A percentile compares a stretch with the other conserved stretches of the same genome.
These are phyloP conservation scores for Osmerus mordax DNA, from an alignment of 2,113 vertebrate genomes.

Conservation along the genomic window DNA sequence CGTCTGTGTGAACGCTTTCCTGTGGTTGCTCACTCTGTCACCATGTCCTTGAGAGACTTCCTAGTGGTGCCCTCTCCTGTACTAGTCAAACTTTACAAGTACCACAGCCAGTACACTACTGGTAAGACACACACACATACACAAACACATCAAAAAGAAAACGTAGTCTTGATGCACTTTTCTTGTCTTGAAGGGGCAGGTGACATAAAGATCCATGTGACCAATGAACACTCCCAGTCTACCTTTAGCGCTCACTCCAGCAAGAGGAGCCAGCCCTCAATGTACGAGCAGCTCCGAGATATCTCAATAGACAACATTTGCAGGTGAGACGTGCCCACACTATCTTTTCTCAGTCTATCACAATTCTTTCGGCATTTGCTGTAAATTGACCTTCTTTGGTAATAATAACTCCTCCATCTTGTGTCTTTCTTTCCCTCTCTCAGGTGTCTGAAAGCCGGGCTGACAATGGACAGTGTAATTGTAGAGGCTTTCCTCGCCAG, in stretches of 20 bases:
- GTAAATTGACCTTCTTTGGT: no score
- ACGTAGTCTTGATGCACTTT: neutral
- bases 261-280: constrained; percentile 89
- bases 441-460: constrained; percentile 92
- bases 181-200: constrained; percentile 66
- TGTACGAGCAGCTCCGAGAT: constrained; percentile 98
- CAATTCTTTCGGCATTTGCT: neutral
- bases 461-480: constrained; percentile 89
- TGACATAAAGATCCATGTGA: constrained; percentile 97
- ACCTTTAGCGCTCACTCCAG: constrained; percentile 79
- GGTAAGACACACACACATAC: constrained; percentile 65
- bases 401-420: neutral
- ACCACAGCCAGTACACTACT: constrained; percentile 90
- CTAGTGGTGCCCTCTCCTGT: constrained; percentile 96
- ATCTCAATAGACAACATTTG: constrained; percentile 98
- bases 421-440: neutral
- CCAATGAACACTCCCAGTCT: constrained; percentile 91
- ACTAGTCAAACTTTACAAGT: constrained; percentile 96
- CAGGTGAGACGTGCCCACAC: constrained; percentile 71
- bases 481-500: constrained; percentile 97
- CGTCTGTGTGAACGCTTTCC: constrained; percentile 95
- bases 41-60: constrained; percentile 88
- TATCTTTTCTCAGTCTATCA: neutral
- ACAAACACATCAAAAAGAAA: neutral
- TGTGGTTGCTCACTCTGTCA: constrained; percentile 94